Evolutionary conservation across 2,113 vertebrate genomes (phyloP), one percentile per base, ranked within the genome.

Genomic region (Scolopax mira): DNA sequence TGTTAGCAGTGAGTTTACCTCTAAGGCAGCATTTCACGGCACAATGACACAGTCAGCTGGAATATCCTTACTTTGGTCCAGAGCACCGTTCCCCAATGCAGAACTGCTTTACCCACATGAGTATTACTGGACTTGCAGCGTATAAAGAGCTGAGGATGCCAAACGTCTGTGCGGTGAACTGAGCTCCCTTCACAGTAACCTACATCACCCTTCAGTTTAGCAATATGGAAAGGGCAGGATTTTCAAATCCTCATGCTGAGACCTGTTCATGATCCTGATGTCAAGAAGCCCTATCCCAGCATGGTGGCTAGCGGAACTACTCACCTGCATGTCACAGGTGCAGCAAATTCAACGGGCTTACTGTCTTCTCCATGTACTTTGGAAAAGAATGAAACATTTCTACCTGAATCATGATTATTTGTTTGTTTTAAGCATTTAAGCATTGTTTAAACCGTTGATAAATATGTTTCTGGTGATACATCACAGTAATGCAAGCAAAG

Each of bases 81-180:
- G 46, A 66, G 80, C 22, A 49, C 44, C 1, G 1, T 22, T 85
- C 6, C 2, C 25, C 27, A 64, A 13, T 46, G 16, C 10, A 14
- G 60, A 24, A 24, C 70, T 73, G 15, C 64, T 83, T 62, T 85
- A 44, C 9, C 30, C 6, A 7, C 1, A 0, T 22, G 33, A 57
- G 8, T 22, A 9, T 62, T 46, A 10, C 22, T 18, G 51, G 17
- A 51, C 30, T 85, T 3, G 0, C 6, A 60, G 35, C 0, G 0
- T 14, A 19, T 17, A n/a, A 79, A 67, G 60, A 62, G 30, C 4
- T 0, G 2, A 70, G 62, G 58, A 58, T 73, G 19, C 33, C 89
- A 62, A 52, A 83, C 0, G 0, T 77, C 57, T 27, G 5, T 13
- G 24, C 0, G 1, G 22, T 27, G n/a, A 52, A 51, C 48, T 2